Conservation (phyloP, 2,888 invertebrate species). For the Didymodactylos carnosus region DNA sequence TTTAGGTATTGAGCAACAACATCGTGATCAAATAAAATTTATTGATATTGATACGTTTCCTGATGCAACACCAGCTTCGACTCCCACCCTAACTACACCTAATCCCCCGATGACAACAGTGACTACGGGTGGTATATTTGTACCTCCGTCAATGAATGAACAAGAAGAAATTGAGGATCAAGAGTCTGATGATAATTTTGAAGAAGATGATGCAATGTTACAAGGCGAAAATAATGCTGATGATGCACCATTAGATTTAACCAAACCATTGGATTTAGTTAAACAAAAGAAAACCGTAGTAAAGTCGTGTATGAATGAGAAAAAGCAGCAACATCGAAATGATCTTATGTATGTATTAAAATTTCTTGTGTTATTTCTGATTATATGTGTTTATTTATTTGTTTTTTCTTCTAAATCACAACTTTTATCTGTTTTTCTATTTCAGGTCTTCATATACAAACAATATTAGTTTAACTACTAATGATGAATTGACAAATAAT, state of each 20-base stretch:
- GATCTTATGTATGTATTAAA: not conserved
- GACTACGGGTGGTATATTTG: not conserved
- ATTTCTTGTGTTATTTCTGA: too few species aligned
- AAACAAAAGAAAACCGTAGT: not conserved
- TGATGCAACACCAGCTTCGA: not conserved
- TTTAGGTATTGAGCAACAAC: too few species aligned
- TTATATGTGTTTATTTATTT: too few species aligned
- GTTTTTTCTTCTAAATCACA: too few species aligned
- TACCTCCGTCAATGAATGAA: not conserved
- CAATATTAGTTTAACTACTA: too few species aligned
- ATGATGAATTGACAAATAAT: too few species aligned
- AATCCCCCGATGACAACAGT: not conserved
- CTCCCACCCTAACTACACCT: not conserved
- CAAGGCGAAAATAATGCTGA: not conserved
- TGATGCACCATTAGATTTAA: not conserved
- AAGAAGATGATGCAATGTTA: not conserved
- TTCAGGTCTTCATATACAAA: too few species aligned
- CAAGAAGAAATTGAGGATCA: slow-evolving; percentile 4
- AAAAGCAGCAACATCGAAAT: not conserved
- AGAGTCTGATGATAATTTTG: not conserved
- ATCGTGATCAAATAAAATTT: not conserved
- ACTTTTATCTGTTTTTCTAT: too few species aligned
- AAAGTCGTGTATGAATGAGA: not conserved
- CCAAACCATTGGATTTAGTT: too few species aligned
- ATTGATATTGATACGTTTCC: not conserved